phyloP scores from a whole-genome alignment of 2,888 invertebrate species.

The Allolobophora icterica region DNA sequence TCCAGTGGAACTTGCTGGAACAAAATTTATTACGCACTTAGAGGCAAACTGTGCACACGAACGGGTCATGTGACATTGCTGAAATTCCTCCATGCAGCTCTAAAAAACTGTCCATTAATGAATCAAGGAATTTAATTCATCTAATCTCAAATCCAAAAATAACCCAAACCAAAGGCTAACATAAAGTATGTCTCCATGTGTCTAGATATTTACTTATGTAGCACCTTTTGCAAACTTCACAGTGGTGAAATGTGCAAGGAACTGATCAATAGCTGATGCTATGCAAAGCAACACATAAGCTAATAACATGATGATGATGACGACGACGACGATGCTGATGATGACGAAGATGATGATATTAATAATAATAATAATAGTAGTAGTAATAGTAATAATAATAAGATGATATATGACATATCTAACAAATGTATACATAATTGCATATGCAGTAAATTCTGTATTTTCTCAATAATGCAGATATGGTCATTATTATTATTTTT shows the following conservation, averaged over 20 bases:
- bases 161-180: background rate
- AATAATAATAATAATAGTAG: too few species aligned
- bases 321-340: too few species aligned
- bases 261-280: background rate
- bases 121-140: background rate
- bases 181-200: background rate
- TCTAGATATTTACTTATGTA: background rate
- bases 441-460: too few species aligned
- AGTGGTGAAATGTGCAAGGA: background rate
- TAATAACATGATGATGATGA: background rate
- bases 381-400: too few species aligned
- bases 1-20: background rate
- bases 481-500: too few species aligned
- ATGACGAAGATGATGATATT: too few species aligned
- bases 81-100: conserved; percentile 1
- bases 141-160: background rate
- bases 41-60: background rate
- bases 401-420: too few species aligned
- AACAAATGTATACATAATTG: too few species aligned
- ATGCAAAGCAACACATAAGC: background rate
- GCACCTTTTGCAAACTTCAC: background rate
- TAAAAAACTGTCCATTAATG: background rate
- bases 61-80: background rate
- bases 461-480: background rate
- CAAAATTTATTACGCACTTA: background rate